phyloP scores from a whole-genome alignment of 1,140 invertebrate genomes.

The Solenopsis invicta region DNA sequence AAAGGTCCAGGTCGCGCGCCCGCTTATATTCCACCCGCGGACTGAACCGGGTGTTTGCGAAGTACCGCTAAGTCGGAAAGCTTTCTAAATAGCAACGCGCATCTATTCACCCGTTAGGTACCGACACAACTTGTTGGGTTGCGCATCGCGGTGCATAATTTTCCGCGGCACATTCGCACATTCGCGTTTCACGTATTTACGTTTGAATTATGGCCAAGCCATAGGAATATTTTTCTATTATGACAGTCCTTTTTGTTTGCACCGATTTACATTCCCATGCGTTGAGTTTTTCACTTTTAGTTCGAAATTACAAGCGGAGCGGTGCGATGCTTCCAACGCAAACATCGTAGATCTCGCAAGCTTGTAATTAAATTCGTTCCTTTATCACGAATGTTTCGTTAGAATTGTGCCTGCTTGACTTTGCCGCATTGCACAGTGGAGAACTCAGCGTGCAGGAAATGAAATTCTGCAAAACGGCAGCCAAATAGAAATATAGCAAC shows the following conservation, averaged over 20 bases:
- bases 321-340: slow-evolving; percentile 23
- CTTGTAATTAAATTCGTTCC: slow-evolving; percentile 58
- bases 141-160: slow-evolving; percentile 22
- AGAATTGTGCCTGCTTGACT: slow-evolving; percentile 44
- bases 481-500: slow-evolving; percentile 25
- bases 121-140: background rate
- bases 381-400: slow-evolving; percentile 61
- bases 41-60: slow-evolving; percentile 76
- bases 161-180: slow-evolving; percentile 29
- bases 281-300: slow-evolving; percentile 45
- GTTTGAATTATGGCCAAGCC: slow-evolving; percentile 28
- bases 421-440: slow-evolving; percentile 11
- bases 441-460: slow-evolving; percentile 52
- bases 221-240: slow-evolving; percentile 27
- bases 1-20: slow-evolving; percentile 42
- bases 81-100: background rate
- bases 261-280: slow-evolving; percentile 5
- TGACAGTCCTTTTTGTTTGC: background rate
- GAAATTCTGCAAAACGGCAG: slow-evolving; percentile 51
- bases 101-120: background rate
- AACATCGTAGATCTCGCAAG: slow-evolving; percentile 47
- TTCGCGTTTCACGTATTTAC: slow-evolving; percentile 32
- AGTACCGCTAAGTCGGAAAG: slow-evolving; percentile 78
- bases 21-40: slow-evolving; percentile 45
- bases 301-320: slow-evolving; percentile 34